Conservation (phyloP, 1,140 invertebrate species). For the Heliothis virescens region DNA sequence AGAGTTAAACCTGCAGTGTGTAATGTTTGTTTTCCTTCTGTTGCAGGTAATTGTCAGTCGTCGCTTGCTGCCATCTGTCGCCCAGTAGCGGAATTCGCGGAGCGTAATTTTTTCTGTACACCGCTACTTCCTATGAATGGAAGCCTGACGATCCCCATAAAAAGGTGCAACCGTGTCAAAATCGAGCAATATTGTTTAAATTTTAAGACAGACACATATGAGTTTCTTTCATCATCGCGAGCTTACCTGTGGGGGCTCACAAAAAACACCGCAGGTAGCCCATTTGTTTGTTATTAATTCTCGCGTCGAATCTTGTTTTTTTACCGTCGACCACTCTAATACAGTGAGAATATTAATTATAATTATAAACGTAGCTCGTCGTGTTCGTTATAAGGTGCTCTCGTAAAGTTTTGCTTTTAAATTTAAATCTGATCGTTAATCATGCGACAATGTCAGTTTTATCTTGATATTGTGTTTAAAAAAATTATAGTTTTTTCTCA, state of each 20-base stretch:
- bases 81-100: conserved; percentile 68
- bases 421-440: conserved; percentile 85
- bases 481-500: conserved; percentile 72
- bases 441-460: conserved; percentile 83
- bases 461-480: conserved; percentile 72
- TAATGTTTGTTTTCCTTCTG: conserved; percentile 44
- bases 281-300: conserved; percentile 87
- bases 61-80: conserved; percentile 72
- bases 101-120: conserved; percentile 66
- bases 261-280: conserved; percentile 85
- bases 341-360: conserved; percentile 86
- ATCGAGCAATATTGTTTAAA: conserved; percentile 81
- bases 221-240: conserved; percentile 81
- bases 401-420: conserved; percentile 76
- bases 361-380: conserved; percentile 84
- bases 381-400: conserved; percentile 76
- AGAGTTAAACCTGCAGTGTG: conserved; percentile 39
- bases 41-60: conserved; percentile 49
- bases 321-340: conserved; percentile 80
- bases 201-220: conserved; percentile 80
- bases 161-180: conserved; percentile 82
- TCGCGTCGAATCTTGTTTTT: conserved; percentile 81
- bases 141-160: conserved; percentile 63
- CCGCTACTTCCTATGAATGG: conserved; percentile 76
- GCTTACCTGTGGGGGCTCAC: conserved; percentile 81